Conservation (phyloP, 1,140 invertebrate species). For the Drosophila varians region DNA sequence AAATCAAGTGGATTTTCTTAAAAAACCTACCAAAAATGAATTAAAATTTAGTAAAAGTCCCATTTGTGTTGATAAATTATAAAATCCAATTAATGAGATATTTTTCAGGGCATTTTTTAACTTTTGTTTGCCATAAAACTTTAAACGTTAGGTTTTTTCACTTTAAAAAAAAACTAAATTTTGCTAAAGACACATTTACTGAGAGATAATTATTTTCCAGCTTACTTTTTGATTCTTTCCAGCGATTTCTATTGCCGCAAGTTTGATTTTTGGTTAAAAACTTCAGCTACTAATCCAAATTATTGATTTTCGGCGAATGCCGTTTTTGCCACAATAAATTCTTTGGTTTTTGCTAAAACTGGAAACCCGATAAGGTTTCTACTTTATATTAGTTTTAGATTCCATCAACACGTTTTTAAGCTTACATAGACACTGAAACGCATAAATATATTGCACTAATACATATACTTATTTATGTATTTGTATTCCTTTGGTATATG, state of each 20-base stretch:
- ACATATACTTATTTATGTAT: slow-evolving; percentile 7
- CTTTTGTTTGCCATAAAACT: neutral
- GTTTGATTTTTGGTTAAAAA: slow-evolving; percentile 22
- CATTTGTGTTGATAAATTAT: neutral
- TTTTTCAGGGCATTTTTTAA: neutral
- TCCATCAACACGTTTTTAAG: slow-evolving; percentile 24
- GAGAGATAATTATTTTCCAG: neutral
- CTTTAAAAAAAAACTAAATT: no score
- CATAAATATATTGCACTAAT: slow-evolving; percentile 15
- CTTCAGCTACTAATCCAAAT: slow-evolving; percentile 73
- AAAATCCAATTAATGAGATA: neutral
- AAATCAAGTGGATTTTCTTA: slow-evolving; percentile 33
- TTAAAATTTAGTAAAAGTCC: neutral
- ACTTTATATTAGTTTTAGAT: slow-evolving; percentile 31
- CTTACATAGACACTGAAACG: slow-evolving; percentile 24
- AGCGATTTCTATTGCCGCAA: slow-evolving; percentile 9
- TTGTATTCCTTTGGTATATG: slow-evolving; percentile 9
- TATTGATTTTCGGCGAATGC: slow-evolving; percentile 70
- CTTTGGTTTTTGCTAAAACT: slow-evolving; percentile 21
- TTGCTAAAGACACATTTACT: neutral
- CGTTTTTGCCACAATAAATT: slow-evolving; percentile 39
- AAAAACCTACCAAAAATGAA: slow-evolving; percentile 6
- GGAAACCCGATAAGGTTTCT: slow-evolving; percentile 26
- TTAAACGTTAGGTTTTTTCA: neutral
- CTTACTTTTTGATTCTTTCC: slow-evolving; percentile 57